Evolutionary conservation across 2,888 invertebrate species (phyloP).

Genomic region (Galeopsomyia nigrocyanea): DNA sequence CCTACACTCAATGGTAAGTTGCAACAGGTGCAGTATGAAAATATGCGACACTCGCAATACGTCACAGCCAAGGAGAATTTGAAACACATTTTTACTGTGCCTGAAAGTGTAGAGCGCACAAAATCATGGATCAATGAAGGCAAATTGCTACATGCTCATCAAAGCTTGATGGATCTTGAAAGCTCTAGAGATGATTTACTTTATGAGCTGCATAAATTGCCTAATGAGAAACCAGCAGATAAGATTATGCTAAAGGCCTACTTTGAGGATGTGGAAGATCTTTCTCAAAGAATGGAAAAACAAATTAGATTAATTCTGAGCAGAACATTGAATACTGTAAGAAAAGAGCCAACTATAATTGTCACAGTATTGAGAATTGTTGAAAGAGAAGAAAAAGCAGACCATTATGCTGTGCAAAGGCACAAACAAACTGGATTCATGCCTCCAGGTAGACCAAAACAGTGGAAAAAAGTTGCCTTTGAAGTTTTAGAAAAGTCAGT

Average conservation of each 20-base stretch:
- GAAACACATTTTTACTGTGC: conserved; percentile 97
- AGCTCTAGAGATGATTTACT: conserved; percentile 96
- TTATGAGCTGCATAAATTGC: conserved; percentile 93
- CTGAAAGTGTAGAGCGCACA: conserved; percentile 95
- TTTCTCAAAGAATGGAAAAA: conserved; percentile 90
- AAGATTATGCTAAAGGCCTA: conserved; percentile 94
- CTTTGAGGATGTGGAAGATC: conserved; percentile 93
- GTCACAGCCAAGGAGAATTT: conserved; percentile 98
- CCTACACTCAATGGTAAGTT: conserved; percentile 85
- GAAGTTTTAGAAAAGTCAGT: conserved; percentile 85
- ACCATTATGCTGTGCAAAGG: conserved; percentile 86
- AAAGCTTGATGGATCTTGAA: conserved; percentile 94
- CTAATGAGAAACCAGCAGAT: conserved; percentile 91
- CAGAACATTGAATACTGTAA: conserved; percentile 91
- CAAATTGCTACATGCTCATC: conserved; percentile 93
- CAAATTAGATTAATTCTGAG: conserved; percentile 91
- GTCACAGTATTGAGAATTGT: conserved; percentile 97
- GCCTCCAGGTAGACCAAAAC: conserved; percentile 94
- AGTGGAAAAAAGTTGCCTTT: conserved; percentile 90
- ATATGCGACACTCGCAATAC: conserved; percentile 95
- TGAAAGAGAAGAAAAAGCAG: conserved; percentile 96
- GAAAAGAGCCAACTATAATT: conserved; percentile 94
- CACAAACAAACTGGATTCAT: conserved; percentile 88
- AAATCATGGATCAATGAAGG: conserved; percentile 95
- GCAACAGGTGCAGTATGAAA: conserved; percentile 90